Evolutionary conservation across 2,113 vertebrate species (phyloP), one percentile per base, ranked within the genome.

Genomic region (Eulemur rufifrons): DNA sequence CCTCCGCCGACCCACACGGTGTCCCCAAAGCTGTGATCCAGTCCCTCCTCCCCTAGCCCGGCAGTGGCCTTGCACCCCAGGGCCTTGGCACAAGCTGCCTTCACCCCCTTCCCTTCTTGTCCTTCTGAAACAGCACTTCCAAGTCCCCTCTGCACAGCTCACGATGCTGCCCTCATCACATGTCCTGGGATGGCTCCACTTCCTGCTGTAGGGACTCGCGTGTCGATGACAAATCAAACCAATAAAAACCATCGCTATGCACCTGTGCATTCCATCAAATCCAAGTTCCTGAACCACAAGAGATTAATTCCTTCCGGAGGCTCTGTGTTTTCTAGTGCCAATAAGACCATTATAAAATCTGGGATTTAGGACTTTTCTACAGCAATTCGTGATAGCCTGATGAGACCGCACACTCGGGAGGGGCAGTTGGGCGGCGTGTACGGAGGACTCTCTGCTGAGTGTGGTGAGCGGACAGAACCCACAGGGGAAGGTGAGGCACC

Each of bases 211-310:
- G 9, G 5, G 21, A 25, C 20, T 29, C 3, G 9, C 15, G 71
- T 32, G 14, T 47, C 5, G 13, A 45, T 2, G 63, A 42, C 23
- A 73, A 42, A 42, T 56, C 54, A 66, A 15, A 39, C 85, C n/a
- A 25, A 6, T 2, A 1, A 6, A n/a, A 61, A 5, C 3, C 20
- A 6, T 21, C 3, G 0, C 6, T 0, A 10, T 6, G 1, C 7
- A 5, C n/a, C 20, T 12, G 12, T 8, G 8, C 5, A 13, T 32
- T 4, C 4, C 32, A 5, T 6, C 66, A 32, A 2, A 34, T 10
- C 73, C 45, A 11, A 20, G 59, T 1, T 11, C 17, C 52, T 6
- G 56, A 27, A 5, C 6, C 27, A 0, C 63, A 11, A 20, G 50
- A 37, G 2, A 32, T 4, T 0, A 27, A 1, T 5, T 4, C 9